phyloP scores from a whole-genome alignment of 1,140 invertebrate species.

The Euura lappo region DNA sequence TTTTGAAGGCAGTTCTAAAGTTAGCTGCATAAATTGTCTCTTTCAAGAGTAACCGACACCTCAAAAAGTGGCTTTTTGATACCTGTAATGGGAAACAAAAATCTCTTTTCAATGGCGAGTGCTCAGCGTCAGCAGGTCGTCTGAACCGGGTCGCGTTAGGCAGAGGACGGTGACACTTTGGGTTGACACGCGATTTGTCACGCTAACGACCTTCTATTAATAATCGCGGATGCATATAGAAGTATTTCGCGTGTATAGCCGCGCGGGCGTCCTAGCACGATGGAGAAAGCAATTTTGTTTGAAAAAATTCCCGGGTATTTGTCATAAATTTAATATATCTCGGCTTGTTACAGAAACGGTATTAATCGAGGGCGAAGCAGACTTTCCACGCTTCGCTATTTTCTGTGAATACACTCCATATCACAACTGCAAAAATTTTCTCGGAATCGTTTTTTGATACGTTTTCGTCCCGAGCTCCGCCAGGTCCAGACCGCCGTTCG shows the following conservation, averaged over 20 bases:
- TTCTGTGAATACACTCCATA: no score
- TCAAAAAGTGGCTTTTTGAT: no score
- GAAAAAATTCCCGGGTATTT: background rate
- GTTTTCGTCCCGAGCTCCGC: no score
- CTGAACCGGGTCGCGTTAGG: background rate
- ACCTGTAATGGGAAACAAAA: background rate
- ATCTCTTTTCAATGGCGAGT: background rate
- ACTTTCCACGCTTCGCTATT: no score
- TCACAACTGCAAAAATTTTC: no score
- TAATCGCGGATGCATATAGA: background rate
- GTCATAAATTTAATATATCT: background rate
- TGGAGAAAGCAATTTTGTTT: background rate
- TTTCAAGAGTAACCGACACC: no score
- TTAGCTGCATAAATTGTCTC: no score
- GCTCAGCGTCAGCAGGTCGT: background rate
- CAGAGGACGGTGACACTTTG: conserved; percentile 23
- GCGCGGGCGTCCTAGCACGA: background rate
- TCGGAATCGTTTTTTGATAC: no score
- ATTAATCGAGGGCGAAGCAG: no score
- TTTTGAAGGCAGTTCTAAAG: no score
- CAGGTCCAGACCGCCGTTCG: no score
- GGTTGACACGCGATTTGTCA: conserved; percentile 41
- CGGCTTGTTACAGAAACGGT: no score
- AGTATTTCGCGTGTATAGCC: background rate
- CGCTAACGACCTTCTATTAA: conserved; percentile 36